Percentiles rank a stretch among this genome's conserved stretches.
Conservation (phyloP, 2,113 vertebrate species). For the Pagrus major region DNA sequence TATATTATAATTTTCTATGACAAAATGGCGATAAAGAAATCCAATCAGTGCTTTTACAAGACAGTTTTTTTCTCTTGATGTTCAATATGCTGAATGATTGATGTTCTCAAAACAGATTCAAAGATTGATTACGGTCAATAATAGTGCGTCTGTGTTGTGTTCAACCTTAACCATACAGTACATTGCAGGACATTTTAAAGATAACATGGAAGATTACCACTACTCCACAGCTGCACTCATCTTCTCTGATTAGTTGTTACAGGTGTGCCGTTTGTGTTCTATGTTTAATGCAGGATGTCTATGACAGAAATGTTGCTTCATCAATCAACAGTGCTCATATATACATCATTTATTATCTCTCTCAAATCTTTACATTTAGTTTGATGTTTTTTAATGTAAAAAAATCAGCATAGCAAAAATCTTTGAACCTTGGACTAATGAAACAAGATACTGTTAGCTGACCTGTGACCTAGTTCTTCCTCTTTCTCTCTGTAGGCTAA, state of each 20-base stretch:
- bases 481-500: constrained; percentile 47
- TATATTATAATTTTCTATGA: no score
- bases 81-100: background rate
- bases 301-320: background rate
- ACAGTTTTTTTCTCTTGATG: background rate
- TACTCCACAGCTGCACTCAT: background rate
- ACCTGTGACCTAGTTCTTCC: constrained; percentile 13
- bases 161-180: background rate
- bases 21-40: no score
- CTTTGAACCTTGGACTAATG: background rate
- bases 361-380: background rate
- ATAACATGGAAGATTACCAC: background rate
- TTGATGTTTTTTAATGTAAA: background rate
- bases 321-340: background rate
- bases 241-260: background rate
- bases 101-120: background rate
- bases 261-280: background rate
- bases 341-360: no score
- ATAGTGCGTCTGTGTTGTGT: background rate
- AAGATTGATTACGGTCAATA: background rate
- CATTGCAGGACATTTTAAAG: background rate
- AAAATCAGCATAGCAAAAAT: background rate
- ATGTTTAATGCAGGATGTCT: background rate
- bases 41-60: no score
- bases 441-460: background rate